Conservation (phyloP, 2,797 vertebrate genomes). For the Rhabdomys pumilio region DNA sequence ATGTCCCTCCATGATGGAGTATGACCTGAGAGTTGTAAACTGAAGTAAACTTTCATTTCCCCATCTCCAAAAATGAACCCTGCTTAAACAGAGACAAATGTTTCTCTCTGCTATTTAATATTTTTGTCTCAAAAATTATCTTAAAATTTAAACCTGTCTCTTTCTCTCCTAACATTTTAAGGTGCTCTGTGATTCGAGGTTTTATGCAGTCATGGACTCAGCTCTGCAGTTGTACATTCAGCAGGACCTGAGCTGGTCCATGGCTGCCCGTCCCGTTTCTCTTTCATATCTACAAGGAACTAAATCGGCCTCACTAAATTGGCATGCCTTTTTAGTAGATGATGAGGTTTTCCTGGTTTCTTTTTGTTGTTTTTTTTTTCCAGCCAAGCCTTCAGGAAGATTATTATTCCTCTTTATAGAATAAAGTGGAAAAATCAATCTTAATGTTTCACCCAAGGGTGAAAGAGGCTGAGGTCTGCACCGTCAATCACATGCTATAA, state of each 20-base stretch:
- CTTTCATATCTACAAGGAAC: constrained; percentile 30
- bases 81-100: constrained; percentile 17
- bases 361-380: neutral
- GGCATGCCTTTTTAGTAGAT: constrained; percentile 38
- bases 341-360: constrained; percentile 62
- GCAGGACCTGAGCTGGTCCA: neutral
- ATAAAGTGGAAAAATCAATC: constrained; percentile 67
- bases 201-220: neutral
- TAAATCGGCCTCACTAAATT: constrained; percentile 39
- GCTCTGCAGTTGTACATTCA: neutral
- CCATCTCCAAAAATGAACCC: neutral
- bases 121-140: constrained; percentile 63
- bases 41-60: neutral
- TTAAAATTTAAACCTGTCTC: constrained; percentile 33
- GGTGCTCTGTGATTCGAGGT: neutral
- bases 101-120: constrained; percentile 42
- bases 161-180: constrained; percentile 7
- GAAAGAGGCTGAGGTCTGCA: neutral
- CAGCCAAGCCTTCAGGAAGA: constrained; percentile 57
- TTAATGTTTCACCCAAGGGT: constrained; percentile 51
- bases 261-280: neutral
- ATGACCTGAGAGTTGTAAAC: neutral
- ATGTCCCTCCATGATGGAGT: neutral
- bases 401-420: constrained; percentile 61
- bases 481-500: neutral